Evolutionary conservation across 2,888 invertebrate species (phyloP).

Genomic region (Dynastes maya): DNA sequence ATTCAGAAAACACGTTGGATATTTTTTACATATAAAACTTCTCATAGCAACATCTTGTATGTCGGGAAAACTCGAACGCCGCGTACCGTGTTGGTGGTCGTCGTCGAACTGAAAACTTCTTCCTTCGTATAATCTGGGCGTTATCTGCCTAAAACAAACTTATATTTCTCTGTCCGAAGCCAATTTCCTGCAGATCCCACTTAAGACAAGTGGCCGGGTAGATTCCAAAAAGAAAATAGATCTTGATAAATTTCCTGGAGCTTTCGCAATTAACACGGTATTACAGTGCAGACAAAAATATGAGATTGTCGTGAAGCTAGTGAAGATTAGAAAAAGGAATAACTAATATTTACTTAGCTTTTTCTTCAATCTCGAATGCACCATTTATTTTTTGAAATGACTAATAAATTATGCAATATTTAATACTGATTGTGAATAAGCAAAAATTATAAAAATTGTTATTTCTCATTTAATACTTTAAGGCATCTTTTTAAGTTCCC

Average conservation of each 20-base stretch:
- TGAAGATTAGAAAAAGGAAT: constrained; percentile 20
- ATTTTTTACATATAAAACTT: constrained; percentile 64
- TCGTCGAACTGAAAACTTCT: constrained; percentile 61
- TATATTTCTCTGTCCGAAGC: constrained; percentile 65
- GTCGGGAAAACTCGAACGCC: constrained; percentile 50
- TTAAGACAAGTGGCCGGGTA: constrained; percentile 62
- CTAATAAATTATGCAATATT: no score
- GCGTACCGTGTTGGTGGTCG: background rate
- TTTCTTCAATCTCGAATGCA: no score
- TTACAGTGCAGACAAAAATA: constrained; percentile 45
- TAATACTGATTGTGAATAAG: no score
- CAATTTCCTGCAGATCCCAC: constrained; percentile 64
- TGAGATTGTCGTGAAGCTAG: constrained; percentile 24
- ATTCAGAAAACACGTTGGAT: constrained; percentile 59
- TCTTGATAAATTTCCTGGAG: constrained; percentile 63
- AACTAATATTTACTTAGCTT: background rate
- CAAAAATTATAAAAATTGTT: no score
- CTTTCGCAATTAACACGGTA: constrained; percentile 64
- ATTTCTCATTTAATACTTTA: no score
- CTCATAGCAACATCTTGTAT: constrained; percentile 63
- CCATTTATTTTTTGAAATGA: no score
- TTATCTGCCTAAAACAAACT: constrained; percentile 65
- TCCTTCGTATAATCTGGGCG: constrained; percentile 62
- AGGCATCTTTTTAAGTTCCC: no score
- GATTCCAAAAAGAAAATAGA: constrained; percentile 63